Evolutionary conservation across 2,797 vertebrate species (phyloP), one percentile per base, ranked within the genome.

Genomic region (Anguilla pacifica): DNA sequence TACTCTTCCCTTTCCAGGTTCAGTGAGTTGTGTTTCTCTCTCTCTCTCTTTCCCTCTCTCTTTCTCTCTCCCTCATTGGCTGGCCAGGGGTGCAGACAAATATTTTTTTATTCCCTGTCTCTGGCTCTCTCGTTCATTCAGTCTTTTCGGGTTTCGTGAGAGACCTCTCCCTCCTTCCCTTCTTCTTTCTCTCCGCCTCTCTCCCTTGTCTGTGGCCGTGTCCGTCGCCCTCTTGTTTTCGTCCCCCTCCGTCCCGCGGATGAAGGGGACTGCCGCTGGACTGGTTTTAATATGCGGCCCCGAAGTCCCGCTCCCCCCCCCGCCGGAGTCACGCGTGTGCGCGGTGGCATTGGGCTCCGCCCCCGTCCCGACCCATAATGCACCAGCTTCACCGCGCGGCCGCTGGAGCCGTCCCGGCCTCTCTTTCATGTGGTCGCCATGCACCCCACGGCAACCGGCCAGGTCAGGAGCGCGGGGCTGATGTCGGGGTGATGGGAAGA

Each of bases 341-440:
- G 61, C 28, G 11, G n/a, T 5, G 25, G 15, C 72, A 1, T 19
- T 77, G 85, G 87, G 85, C 89, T 90, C 70, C 88, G 88, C 86
- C 83, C 87, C 88, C 83, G 15, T 85, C 86, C 35, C 86, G 87
- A 89, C 92, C 90, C 35, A 88, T 83, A 90, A 91, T 90, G 90
- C 74, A 90, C n/a, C 67, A 79, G 74, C 81, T 74, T 77, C 31
- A 28, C 74, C 83, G 31, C 64, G 31, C 72, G 35, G 43, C 31
- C 53, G 0, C 55, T 9, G 6, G 2, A 22, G 17, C 77, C 49
- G 13, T 13, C 51, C n/a, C 51, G 25, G 0, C 9, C 85, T 31
- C 74, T 90, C 93, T 90, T 88, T 88, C 88, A 90, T 88, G 88
- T 17, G 85, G 89, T 64, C 35, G 19, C 64, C 53, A 10, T 7